These are phyloP conservation scores for Poeciliopsis infans DNA, from an alignment of 2,797 vertebrate species.

Conservation along the genomic window DNA sequence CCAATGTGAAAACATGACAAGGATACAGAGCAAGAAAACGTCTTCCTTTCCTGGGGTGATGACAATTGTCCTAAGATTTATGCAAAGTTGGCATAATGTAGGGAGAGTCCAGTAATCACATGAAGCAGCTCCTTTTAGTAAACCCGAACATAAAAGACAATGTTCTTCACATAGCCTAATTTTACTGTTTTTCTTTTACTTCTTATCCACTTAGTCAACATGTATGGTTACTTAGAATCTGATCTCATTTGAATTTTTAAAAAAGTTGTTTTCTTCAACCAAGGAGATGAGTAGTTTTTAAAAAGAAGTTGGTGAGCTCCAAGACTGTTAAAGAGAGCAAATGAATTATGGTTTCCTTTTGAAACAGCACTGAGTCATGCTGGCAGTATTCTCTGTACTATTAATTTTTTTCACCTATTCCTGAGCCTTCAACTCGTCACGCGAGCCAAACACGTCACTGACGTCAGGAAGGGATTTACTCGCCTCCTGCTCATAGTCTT, in stretches of 20 bases:
- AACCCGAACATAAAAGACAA: conserved; percentile 7
- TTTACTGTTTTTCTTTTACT: not conserved
- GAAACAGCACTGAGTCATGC: conserved; percentile 59
- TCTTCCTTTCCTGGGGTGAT: conserved; percentile 76
- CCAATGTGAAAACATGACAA: conserved; percentile 78
- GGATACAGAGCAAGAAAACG: conserved; percentile 76
- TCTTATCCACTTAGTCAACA: not conserved
- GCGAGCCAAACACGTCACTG: conserved; percentile 61
- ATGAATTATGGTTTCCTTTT: conserved; percentile 33
- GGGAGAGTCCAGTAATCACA: conserved; percentile 31
- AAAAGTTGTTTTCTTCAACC: not conserved
- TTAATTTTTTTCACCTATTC: conserved; percentile 44
- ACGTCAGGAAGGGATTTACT: conserved; percentile 77
- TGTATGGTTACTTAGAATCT: not conserved
- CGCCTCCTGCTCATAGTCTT: conserved; percentile 48
- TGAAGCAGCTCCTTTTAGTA: conserved; percentile 1
- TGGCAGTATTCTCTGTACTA: conserved; percentile 46
- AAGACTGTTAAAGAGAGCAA: conserved; percentile 34
- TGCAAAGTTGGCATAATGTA: conserved; percentile 57
- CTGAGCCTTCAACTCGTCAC: conserved; percentile 61
- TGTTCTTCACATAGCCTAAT: not conserved
- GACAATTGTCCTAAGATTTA: conserved; percentile 74
- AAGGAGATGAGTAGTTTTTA: conserved; percentile 5
- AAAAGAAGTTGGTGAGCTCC: conserved; percentile 31
- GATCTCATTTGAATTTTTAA: not conserved